These are phyloP conservation scores for Sitta carolinensis DNA, from an alignment of 2,797 vertebrate species.

Conservation along the genomic window DNA sequence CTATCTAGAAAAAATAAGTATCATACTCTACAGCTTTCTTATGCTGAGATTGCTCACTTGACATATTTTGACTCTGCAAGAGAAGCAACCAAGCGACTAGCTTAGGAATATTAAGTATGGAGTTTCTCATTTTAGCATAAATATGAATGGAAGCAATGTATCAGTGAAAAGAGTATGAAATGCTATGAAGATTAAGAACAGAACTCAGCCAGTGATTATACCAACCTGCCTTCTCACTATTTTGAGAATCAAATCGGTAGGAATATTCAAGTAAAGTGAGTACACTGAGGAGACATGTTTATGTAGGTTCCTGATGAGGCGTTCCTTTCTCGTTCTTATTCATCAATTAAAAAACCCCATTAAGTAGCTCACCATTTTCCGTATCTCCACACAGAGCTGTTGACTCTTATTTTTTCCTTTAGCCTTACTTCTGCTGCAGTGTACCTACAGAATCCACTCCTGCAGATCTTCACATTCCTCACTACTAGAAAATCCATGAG, in stretches of 20 bases:
- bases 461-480: background rate
- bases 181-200: background rate
- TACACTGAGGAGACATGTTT: background rate
- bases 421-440: background rate
- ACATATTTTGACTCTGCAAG: background rate
- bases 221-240: background rate
- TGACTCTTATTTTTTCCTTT: background rate
- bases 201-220: background rate
- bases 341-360: background rate
- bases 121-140: background rate
- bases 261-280: background rate
- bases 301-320: background rate
- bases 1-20: background rate
- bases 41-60: background rate
- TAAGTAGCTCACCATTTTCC: background rate
- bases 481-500: background rate
- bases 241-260: background rate
- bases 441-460: background rate
- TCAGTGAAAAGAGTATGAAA: background rate
- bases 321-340: background rate
- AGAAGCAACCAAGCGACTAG: background rate
- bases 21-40: background rate
- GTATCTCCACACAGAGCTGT: background rate
- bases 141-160: background rate
- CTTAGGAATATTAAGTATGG: background rate